Base-by-base conservation (phyloP, 2,113 vertebrate genomes). In the Beaufortia kweichowensis region DNA sequence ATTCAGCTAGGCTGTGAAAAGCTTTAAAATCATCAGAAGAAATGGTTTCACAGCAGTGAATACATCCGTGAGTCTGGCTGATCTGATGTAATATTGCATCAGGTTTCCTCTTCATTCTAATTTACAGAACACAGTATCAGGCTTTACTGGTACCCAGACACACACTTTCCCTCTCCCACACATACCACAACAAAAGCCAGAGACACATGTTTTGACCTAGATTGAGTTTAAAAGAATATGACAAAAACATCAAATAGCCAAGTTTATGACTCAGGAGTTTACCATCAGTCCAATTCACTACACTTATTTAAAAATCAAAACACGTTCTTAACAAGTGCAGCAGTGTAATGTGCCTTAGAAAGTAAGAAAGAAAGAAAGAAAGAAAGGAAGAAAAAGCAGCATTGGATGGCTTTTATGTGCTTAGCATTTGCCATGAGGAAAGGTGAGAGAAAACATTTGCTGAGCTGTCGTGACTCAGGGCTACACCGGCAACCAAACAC, bases 331-430 rank as follows among this genome's bases (percentile, higher is more conserved):
- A 35, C 35, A 56, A 60, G 53, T 48, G 55, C 28, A 41, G 29
- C 26, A 39, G 35, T 11, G 35, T 15, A 43, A 74, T 92, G 81
- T 85, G 77, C 21, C 31, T 26, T 88, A 85, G 89, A 91, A 93
- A 92, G 90, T 89, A 53, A 15, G 17, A 53, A 88, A 85, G 84
- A 91, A 86, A 89, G 91, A 43, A n/a, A 39, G 17, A 19, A 31
- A 31, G 59, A 70, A 15, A 33, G 17, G 63, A 66, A 61, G 10
- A 50, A 12, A 28, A 59, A 26, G 56, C 10, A 59, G 56, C 1
- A 19, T 10, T 1, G 2, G 35, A 17, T 48, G 19, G 15, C 35
- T 71, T 19, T 71, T 21, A 5, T 33, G 35, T 46, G 55, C 26
- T 72, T 1, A 28, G 9, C 56, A 31, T 48, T 33, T 43, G 8